Evolutionary conservation across 2,797 vertebrate species (phyloP), one percentile per base, ranked within the genome.

Genomic region (Margarornis squamiger): DNA sequence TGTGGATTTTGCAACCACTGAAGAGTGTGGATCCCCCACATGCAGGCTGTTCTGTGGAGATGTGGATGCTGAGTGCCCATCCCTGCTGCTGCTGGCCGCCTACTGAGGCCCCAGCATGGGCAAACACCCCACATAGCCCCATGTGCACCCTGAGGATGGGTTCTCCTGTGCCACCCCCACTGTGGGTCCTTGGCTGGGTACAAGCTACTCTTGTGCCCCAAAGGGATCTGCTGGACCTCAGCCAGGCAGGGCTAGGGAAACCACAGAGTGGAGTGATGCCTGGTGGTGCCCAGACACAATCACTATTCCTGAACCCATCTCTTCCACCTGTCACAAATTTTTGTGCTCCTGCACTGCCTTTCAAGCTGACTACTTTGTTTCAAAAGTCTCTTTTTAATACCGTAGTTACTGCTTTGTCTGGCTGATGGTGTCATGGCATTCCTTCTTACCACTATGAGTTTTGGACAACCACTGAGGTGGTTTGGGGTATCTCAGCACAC

Each of bases 91-190:
- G 45, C 67, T 18, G 34, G 16, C 21, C 48, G 6, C 32, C 27
- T 51, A 8, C 48, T 27, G 36, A 63, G 46, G 23, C 34, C 48
- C 22, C n/a, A 43, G 11, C 22, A 7, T 3, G 14, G 67, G 10
- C 26, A 41, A 34, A 19, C 6, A 18, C 26, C 13, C 57, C 45
- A 21, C 1, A 0, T 6, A 30, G 18, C 30, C 20, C n/a, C 43
- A 57, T 2, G 0, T n/a, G 13, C 38, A 71, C 38, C 19, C 29
- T 39, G 9, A 51, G n/a, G 12, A 26, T 0, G 2, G 19, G 27
- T 66, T 39, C 32, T 54, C 10, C 48, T 1, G 0, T 61, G 48
- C 17, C 52, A 27, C 12, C 8, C 41, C 13, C 15, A 2, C 39
- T 27, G 4, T 17, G 23, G 17, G 21, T 41, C 55, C 27, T 32